phyloP scores from a whole-genome alignment of 1,140 invertebrate genomes.

The Heliothis virescens region DNA sequence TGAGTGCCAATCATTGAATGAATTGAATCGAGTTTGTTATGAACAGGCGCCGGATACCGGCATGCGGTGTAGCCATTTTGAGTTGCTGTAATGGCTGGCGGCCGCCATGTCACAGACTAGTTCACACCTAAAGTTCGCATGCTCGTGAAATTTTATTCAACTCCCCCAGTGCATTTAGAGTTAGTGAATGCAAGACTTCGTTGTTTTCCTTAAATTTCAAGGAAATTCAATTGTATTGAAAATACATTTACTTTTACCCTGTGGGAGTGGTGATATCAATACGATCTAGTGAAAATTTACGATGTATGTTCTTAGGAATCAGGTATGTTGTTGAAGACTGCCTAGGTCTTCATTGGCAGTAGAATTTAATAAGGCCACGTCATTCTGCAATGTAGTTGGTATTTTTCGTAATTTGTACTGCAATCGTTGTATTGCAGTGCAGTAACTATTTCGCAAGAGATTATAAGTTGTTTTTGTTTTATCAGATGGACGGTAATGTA shows the following conservation, averaged over 20 bases:
- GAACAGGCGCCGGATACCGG: conserved; percentile 58
- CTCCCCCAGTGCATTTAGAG: conserved; percentile 6
- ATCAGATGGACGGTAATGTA: conserved; percentile 79
- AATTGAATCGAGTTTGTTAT: conserved; percentile 22
- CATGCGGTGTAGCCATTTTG: conserved; percentile 79
- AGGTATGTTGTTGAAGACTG: conserved; percentile 13
- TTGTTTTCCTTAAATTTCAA: neutral
- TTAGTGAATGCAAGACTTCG: neutral
- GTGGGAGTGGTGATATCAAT: conserved; percentile 32
- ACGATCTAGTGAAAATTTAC: conserved; percentile 6
- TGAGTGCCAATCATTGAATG: neutral
- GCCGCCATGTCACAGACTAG: conserved; percentile 74
- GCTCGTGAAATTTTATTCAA: conserved; percentile 49
- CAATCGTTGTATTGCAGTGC: neutral
- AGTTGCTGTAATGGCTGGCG: conserved; percentile 68
- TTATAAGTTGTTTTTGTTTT: neutral
- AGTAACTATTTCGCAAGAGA: neutral
- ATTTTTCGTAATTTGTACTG: conserved; percentile 18
- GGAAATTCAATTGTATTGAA: neutral
- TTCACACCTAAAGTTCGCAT: conserved; percentile 63
- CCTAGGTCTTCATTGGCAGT: too few species aligned
- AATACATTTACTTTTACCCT: neutral
- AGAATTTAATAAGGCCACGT: neutral
- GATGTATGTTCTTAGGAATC: conserved; percentile 38
- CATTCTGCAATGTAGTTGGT: neutral